Percentiles rank a stretch among this genome's conserved stretches.
These are phyloP conservation scores for Cydia pomonella DNA, from an alignment of 1,140 invertebrate species.

Conservation along the genomic window DNA sequence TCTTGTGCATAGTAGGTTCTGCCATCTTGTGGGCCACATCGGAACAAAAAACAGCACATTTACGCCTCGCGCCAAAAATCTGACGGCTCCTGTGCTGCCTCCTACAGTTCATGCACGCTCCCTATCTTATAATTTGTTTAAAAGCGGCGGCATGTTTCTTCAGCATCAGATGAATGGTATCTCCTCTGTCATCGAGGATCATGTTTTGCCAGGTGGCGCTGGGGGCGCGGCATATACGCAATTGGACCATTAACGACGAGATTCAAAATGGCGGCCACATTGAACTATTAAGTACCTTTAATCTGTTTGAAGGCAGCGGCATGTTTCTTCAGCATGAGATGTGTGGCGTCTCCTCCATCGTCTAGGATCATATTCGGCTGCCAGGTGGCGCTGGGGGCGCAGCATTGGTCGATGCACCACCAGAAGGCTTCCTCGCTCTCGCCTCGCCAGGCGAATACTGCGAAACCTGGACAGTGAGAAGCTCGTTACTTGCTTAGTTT, in stretches of 20 bases:
- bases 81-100: too few species aligned
- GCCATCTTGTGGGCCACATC: too few species aligned
- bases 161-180: constrained; percentile 97
- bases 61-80: too few species aligned
- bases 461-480: constrained; percentile 79
- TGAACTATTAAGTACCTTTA: background rate
- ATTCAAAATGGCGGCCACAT: background rate
- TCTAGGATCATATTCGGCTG: constrained; percentile 98
- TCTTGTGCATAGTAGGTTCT: too few species aligned
- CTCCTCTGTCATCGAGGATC: constrained; percentile 98
- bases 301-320: constrained; percentile 97
- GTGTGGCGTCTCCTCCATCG: constrained; percentile 98
- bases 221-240: constrained; percentile 84
- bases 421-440: constrained; percentile 99
- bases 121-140: constrained; percentile 96
- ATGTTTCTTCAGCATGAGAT: constrained; percentile 98
- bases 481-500: too few species aligned
- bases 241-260: background rate
- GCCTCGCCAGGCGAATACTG: constrained; percentile 97
- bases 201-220: constrained; percentile 92
- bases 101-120: too few species aligned
- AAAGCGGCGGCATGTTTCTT: constrained; percentile 98
- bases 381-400: constrained; percentile 90
- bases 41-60: too few species aligned
- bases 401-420: constrained; percentile 97